Conservation (phyloP, 2,113 vertebrate species). For the Athene noctua region DNA sequence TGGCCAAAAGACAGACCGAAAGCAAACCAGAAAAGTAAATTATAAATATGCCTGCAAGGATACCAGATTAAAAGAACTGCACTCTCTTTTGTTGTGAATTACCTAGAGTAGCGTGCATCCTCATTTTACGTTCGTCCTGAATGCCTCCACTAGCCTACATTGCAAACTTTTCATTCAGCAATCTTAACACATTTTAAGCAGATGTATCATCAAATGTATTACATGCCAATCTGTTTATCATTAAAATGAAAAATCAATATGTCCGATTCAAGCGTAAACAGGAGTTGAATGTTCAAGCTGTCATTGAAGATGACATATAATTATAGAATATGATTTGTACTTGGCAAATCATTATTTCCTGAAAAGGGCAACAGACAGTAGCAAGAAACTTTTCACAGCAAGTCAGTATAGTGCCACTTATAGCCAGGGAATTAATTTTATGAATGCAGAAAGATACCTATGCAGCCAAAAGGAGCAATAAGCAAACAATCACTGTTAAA, state of each 20-base stretch:
- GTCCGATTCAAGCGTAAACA: constrained; percentile 53
- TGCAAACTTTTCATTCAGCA: constrained; percentile 49
- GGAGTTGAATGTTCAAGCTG: constrained; percentile 49
- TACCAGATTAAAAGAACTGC: constrained; percentile 30
- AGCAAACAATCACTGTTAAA: constrained; percentile 62
- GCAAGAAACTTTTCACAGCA: constrained; percentile 42
- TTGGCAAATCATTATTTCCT: constrained; percentile 61
- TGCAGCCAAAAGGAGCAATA: constrained; percentile 25
- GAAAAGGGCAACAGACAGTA: constrained; percentile 49
- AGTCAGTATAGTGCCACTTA: constrained; percentile 4
- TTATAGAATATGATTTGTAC: constrained; percentile 61
- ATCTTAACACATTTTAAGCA: constrained; percentile 70
- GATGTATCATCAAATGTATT: constrained; percentile 29
- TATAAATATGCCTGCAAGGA: constrained; percentile 39
- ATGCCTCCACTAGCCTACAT: constrained; percentile 34
- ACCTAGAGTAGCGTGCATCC: neutral
- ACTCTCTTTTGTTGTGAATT: neutral
- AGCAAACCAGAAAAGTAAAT: constrained; percentile 46
- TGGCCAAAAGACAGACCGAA: constrained; percentile 50
- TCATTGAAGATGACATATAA: constrained; percentile 39
- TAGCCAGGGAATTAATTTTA: constrained; percentile 47
- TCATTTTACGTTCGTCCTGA: constrained; percentile 10
- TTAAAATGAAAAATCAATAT: constrained; percentile 68
- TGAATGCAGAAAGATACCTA: constrained; percentile 69
- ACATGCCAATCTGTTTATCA: constrained; percentile 61